Base-by-base conservation (phyloP, 64 coral and sea anemone species). In the Trachythela sp. region DNA sequence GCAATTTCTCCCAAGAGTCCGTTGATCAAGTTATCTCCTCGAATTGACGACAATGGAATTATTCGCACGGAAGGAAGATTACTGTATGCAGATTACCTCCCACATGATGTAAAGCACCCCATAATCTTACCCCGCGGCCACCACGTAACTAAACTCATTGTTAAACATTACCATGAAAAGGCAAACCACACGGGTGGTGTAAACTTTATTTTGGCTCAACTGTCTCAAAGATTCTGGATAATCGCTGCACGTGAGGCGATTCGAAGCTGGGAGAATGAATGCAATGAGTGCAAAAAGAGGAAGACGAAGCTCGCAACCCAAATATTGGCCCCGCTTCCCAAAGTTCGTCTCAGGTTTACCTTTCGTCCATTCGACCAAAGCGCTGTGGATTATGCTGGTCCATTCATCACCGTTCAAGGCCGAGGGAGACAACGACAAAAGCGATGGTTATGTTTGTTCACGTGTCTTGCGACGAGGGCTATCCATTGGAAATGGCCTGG, bases 91-190 rank as follows among this genome's bases (percentile, higher is more conserved):
- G 85, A 95, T 14, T 56, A 72, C 29, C 54, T 95, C 6, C 77
- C 94, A 4, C 72, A 92, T 75, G 88, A 90, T 48, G 87, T 43
- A 15, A n/a, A 52, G 34, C 90, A 84, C 54, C 94, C 91, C 31
- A 90, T 90, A n/a, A 92, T 92, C 14, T 29, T 95, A 67, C 91
- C 85, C 13, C 43, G 76, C 84, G 60, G 64, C 33, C 71, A 92
- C 33, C 86, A 71, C 49, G 35, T 95, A 7, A 92, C 54, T 15
- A 95, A 95, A 18, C 70, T 92, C 1, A 95, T 92, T 5, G 94
- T 95, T 2, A 92, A 92, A 32, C 43, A 70, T 13, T 58, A 94
- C 36, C 94, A 95, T 48, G 50, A 92, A n/a, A 29, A 87, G 8
- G 80, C 13, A 26, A 84, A 92, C 30, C 86, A 94, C 13, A 29